Evolutionary conservation across 2,888 invertebrate genomes (phyloP), one percentile per base, ranked within the genome.

Genomic region (Papilio gigon): DNA sequence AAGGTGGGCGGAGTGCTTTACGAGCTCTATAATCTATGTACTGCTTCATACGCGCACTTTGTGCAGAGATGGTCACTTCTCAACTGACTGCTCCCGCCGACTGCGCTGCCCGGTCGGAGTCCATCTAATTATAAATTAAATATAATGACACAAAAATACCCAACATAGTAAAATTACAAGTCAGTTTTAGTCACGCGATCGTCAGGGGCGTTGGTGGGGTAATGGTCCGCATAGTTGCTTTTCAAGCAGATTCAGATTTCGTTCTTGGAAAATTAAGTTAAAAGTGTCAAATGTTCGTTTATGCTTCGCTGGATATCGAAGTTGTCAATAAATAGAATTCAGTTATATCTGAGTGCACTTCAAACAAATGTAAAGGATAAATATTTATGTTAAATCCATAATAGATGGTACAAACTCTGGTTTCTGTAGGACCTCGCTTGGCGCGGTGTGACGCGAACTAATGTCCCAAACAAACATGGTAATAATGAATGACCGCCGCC

Each of bases 211-310:
- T 89, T 85, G 92, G 92, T 92, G 92, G 92, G 92, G 92, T 92
- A 92, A 92, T 92, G 92, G 92, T 92, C 90, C 92, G 92, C 92
- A 92, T 92, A 92, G 92, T 92, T 92, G 92, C 92, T 92, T 92
- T 92, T 92, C 92, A 92, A 92, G 92, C 92, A 92, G 92, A 92
- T 92, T 92, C 92, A 92, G 90, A 92, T 92, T 92, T 20, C 20
- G 20, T 20, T 20, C 20, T 12, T n/a, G 40, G 5, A 42, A 42
- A 17, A 17, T 17, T 42, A 42, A 42, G 17, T 8, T 1, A n/a
- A 20, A 40, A 44, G 9, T 2, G 17, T 44, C 17, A 20, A 35
- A 35, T 35, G 20, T 44, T 44, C 20, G 6, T 40, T n/a, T n/a
- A n/a, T 20, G 44, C 9, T 9, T 47, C 12, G 12, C 0, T 1